Percentiles rank a stretch among this genome's conserved stretches.
These are phyloP conservation scores for Drosophila lini DNA, from an alignment of 1,140 invertebrate species.

Conservation along the genomic window DNA sequence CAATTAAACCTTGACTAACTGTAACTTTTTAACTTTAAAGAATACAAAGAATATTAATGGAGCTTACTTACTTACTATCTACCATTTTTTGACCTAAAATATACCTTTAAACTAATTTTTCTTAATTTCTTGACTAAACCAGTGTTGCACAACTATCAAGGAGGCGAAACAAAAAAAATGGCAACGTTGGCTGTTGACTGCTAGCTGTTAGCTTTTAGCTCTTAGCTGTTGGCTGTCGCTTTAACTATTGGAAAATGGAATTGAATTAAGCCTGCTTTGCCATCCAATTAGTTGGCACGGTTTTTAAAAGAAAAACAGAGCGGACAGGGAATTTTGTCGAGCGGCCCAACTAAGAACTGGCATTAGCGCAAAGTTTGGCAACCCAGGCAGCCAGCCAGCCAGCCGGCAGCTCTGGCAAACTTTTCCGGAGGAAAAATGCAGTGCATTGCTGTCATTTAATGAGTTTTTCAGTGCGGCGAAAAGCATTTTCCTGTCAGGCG, in stretches of 20 bases:
- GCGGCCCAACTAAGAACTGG: slow-evolving; percentile 18
- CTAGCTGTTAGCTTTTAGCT: neutral
- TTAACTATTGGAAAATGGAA: slow-evolving; percentile 12
- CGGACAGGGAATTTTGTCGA: slow-evolving; percentile 28
- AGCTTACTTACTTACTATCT: neutral
- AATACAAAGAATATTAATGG: too few relatives aligned
- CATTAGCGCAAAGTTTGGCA: slow-evolving; percentile 55
- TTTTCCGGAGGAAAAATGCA: slow-evolving; percentile 17
- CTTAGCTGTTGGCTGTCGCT: slow-evolving; percentile 12
- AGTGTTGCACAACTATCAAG: slow-evolving; percentile 1
- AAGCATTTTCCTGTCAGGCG: slow-evolving; percentile 44
- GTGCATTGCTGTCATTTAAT: slow-evolving; percentile 48
- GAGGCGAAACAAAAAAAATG: too few relatives aligned
- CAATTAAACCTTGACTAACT: too few relatives aligned
- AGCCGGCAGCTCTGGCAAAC: slow-evolving; percentile 1
- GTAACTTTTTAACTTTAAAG: too few relatives aligned
- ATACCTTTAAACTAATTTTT: neutral
- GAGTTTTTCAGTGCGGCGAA: slow-evolving; percentile 41
- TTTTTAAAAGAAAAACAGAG: slow-evolving; percentile 20
- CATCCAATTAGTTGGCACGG: slow-evolving; percentile 39
- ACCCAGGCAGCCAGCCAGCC: slow-evolving; percentile 20
- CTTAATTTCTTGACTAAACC: neutral
- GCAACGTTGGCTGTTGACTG: neutral
- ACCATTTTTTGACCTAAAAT: neutral
- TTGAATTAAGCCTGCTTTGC: slow-evolving; percentile 46